Evolutionary conservation across 2,113 vertebrate genomes (phyloP).

Genomic region (Muntiacus reevesi): DNA sequence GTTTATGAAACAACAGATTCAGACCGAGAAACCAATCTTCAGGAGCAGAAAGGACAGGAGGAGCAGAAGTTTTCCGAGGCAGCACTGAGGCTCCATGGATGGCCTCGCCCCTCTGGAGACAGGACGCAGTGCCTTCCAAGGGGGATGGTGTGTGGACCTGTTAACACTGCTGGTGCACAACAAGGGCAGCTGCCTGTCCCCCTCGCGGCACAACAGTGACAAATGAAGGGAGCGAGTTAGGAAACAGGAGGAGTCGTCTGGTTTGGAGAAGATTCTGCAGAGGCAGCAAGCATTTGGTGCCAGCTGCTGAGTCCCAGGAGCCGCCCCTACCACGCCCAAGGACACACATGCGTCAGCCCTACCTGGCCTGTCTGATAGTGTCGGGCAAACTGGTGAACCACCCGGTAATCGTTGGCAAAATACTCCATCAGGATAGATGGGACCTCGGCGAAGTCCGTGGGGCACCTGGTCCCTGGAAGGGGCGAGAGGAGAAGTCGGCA

Average conservation of each 20-base stretch:
- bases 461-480: constrained; percentile 92
- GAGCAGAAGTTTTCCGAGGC: not conserved
- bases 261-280: not conserved
- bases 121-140: not conserved
- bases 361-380: constrained; percentile 98
- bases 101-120: not conserved
- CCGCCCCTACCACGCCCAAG: not conserved
- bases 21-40: not conserved
- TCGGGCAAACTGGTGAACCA: constrained; percentile 95
- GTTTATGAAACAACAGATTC: not conserved
- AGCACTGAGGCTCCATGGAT: rapidly evolving
- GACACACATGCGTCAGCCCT: not conserved
- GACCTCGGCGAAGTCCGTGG: constrained; percentile 98
- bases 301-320: rapidly evolving
- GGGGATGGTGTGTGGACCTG: rapidly evolving
- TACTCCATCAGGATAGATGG: constrained; percentile 99
- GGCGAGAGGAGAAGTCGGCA: constrained; percentile 30
- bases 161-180: rapidly evolving
- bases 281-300: not conserved
- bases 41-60: not conserved
- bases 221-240: not conserved
- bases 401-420: constrained; percentile 96
- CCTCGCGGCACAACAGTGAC: not conserved
- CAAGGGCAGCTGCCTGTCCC: not conserved
- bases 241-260: not conserved